These are phyloP conservation scores for Muscicapa adusta DNA, from an alignment of 2,113 vertebrate species.

Conservation along the genomic window DNA sequence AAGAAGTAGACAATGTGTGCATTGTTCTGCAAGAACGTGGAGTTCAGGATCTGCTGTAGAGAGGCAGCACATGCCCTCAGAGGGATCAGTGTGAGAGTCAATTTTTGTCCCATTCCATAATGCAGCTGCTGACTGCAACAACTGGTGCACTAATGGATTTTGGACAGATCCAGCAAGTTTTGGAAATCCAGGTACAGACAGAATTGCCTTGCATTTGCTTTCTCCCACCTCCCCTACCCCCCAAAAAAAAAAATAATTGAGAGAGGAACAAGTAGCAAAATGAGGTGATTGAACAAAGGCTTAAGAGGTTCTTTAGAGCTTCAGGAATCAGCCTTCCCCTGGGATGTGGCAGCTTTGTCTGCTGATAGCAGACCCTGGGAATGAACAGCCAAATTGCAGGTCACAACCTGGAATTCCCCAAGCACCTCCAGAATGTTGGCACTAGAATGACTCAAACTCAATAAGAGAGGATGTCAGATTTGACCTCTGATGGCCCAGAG, in stretches of 20 bases:
- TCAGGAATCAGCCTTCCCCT: not conserved
- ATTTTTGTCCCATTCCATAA: not conserved
- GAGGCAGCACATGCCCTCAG: not conserved
- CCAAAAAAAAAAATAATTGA: not conserved
- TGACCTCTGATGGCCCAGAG: slow-evolving; percentile 48
- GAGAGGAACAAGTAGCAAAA: not conserved
- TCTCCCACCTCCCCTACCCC: not conserved
- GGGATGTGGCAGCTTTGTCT: not conserved
- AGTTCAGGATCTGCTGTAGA: not conserved
- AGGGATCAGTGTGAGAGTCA: not conserved
- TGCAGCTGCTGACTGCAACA: not conserved
- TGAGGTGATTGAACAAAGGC: slow-evolving; percentile 3
- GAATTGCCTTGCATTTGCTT: not conserved
- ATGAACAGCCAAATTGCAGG: slow-evolving; percentile 37
- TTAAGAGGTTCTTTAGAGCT: slow-evolving; percentile 9
- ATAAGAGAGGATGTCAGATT: slow-evolving; percentile 52
- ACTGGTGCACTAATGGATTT: not conserved
- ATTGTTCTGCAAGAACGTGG: not conserved
- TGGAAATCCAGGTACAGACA: not conserved
- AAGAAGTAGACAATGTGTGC: not conserved
- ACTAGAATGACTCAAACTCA: slow-evolving; percentile 50
- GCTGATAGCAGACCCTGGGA: slow-evolving; percentile 35
- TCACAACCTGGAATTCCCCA: slow-evolving; percentile 59
- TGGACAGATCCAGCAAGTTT: not conserved
- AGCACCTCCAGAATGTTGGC: slow-evolving; percentile 32